phyloP scores from a whole-genome alignment of 2,113 vertebrate genomes.

The Hydropotes inermis region DNA sequence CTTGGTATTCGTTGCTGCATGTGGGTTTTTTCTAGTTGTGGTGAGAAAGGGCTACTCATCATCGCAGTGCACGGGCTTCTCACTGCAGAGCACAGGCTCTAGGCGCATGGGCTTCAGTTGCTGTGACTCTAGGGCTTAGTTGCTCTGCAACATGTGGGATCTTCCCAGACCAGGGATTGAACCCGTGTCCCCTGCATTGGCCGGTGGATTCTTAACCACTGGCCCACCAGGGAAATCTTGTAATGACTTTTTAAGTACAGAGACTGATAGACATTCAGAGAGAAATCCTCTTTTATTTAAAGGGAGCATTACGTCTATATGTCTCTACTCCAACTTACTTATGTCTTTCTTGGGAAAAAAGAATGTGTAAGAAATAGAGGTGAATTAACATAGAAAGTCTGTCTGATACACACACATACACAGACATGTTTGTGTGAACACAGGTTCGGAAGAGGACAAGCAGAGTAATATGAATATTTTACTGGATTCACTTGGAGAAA shows the following conservation, averaged over 20 bases:
- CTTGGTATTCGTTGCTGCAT: not conserved
- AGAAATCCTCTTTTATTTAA: not conserved
- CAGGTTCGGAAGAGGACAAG: not conserved
- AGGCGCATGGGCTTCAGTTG: not conserved
- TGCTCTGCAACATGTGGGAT: not conserved
- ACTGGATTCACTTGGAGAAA: constrained; percentile 14
- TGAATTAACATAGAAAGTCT: not conserved
- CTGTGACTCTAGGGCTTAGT: not conserved
- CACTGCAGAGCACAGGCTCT: not conserved
- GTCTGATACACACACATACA: not conserved
- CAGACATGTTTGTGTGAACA: accelerated
- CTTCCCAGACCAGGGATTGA: not conserved
- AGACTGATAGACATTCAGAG: too few species aligned
- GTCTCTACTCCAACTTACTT: not conserved
- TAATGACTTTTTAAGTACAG: not conserved
- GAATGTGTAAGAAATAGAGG: not conserved
- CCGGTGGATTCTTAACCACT: not conserved
- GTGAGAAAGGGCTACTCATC: not conserved
- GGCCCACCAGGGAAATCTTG: not conserved
- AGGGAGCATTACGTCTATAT: not conserved
- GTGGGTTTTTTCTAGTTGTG: not conserved
- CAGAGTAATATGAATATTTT: not conserved
- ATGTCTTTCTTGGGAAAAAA: not conserved
- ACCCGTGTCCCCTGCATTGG: not conserved
- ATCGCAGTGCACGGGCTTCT: not conserved